Evolutionary conservation across 2,888 invertebrate species (phyloP).

Genomic region (Drosophila anceps): DNA sequence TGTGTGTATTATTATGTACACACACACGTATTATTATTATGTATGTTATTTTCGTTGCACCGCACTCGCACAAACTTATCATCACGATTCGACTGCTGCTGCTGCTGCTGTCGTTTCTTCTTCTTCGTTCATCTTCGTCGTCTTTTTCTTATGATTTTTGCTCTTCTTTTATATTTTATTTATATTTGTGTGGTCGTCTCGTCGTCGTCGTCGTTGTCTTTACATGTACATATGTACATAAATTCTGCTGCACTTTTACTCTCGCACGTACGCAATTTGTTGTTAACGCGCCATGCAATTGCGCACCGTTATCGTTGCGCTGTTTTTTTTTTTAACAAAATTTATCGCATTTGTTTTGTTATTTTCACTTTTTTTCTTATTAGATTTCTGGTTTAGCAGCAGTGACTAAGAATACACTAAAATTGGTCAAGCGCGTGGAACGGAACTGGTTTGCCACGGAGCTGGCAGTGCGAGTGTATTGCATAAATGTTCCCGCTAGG

Average conservation of each 20-base stretch:
- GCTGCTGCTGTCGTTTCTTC: conserved; percentile 76
- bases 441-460: conserved; percentile 62
- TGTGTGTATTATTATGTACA: conserved; percentile 67
- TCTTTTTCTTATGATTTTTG: conserved; percentile 38
- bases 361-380: conserved; percentile 73
- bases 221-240: conserved; percentile 14
- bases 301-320: conserved; percentile 50
- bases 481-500: conserved; percentile 41
- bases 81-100: conserved; percentile 72
- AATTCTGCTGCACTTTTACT: conserved; percentile 29
- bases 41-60: conserved; percentile 78
- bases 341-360: conserved; percentile 80
- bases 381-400: conserved; percentile 67
- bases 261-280: conserved; percentile 46
- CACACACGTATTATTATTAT: conserved; percentile 68
- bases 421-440: conserved; percentile 64
- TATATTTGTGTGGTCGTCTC: conserved; percentile 4
- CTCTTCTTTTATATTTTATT: conserved; percentile 19
- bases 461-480: conserved; percentile 2
- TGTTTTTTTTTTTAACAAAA: conserved; percentile 53
- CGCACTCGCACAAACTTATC: conserved; percentile 73
- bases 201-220: conserved; percentile 6
- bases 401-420: conserved; percentile 64
- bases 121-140: conserved; percentile 76
- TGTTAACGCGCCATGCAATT: conserved; percentile 49